These are phyloP conservation scores for Salticus scenicus DNA, from an alignment of 2,888 invertebrate species.

Conservation along the genomic window DNA sequence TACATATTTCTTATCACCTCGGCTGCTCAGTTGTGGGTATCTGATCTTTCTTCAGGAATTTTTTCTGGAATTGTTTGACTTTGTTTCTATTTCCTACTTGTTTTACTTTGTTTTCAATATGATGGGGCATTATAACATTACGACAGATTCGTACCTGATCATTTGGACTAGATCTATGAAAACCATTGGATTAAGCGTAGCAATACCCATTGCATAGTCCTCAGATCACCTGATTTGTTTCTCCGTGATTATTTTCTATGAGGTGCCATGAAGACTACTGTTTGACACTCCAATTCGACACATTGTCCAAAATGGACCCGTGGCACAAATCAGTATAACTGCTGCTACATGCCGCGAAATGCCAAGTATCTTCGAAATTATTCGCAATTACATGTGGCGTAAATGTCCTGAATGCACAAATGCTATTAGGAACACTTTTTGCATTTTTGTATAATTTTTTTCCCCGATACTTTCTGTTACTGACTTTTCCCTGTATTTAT, in stretches of 20 bases:
- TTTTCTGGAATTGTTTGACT: not conserved
- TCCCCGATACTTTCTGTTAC: not conserved
- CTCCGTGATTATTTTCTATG: not conserved
- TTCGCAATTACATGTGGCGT: not conserved
- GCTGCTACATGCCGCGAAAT: not conserved
- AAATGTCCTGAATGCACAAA: not conserved
- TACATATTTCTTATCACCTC: slow-evolving; percentile 7
- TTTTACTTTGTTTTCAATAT: not conserved
- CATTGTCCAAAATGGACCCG: not conserved
- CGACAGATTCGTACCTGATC: not conserved
- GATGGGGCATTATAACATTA: not conserved
- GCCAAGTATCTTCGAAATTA: not conserved
- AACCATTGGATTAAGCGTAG: not conserved
- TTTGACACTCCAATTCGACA: not conserved
- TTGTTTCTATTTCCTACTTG: not conserved
- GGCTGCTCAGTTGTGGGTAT: not conserved
- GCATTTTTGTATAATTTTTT: not conserved
- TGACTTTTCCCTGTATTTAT: not conserved
- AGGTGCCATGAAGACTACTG: not conserved
- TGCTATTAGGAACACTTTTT: not conserved
- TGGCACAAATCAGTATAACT: not conserved
- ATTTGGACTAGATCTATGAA: not conserved
- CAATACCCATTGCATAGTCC: not conserved
- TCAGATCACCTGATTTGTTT: not conserved
- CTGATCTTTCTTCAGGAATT: not conserved